Base-by-base conservation (phyloP, 2,797 vertebrate species). In the Cottoperca gobio region DNA sequence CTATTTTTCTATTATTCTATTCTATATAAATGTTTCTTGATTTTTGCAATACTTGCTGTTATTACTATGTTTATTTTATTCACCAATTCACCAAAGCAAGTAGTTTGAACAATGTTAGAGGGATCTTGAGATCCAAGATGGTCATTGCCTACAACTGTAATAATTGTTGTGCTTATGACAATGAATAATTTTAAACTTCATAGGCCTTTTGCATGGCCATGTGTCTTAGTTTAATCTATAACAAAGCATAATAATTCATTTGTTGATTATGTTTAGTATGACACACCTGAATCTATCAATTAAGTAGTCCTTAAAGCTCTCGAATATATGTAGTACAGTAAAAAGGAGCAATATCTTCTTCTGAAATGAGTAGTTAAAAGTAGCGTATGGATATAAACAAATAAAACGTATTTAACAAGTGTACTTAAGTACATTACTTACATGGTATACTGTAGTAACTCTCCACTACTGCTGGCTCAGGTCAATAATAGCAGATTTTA, bases 381-480 rank as follows among this genome's bases (percentile, higher is more conserved):
- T 5, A 24, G 16, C 14, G 19, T 5, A 16, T 28, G 16, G 1
- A 42, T 16, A n/a, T 4, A 50, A 23, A 49, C 12, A 39, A 35
- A 55, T 33, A 54, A 33, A 12, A 9, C 11, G 11, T 9, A 19
- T 6, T 31, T 37, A 9, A 13, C 17, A 23, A 35, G 3, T 16
- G n/a, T n/a, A n/a, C 8, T 23, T 3, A 10, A 35, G 9, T 45
- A 17, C 21, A 55, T 11, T 26, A 50, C 24, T 4, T 28, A 19
- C 3, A 8, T 39, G 24, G 6, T 50, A 14, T n/a, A 33, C 23
- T 63, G 60, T 24, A 12, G 9, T 21, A 35, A 17, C n/a, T 24
- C 0, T n/a, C 16, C 16, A 19, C 5, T 5, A 11, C n/a, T 42
- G 11, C 0, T 1, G 33, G 16, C n/a, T 35, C 1, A 16, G 24